These are phyloP conservation scores for Percopsis transmontana DNA, from an alignment of 2,113 vertebrate genomes.

Conservation along the genomic window DNA sequence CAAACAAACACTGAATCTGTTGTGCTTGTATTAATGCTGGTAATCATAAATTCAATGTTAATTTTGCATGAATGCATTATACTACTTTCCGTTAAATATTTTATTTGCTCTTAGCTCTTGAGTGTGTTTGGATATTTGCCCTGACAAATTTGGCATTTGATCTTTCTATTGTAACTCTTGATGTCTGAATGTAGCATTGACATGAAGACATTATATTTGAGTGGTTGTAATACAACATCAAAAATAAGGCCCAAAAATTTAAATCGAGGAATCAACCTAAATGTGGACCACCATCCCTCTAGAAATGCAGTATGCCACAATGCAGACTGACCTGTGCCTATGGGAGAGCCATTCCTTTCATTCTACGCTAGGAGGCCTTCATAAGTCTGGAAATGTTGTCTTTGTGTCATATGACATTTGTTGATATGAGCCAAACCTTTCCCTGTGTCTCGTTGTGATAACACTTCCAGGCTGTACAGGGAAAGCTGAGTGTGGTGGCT, in stretches of 20 bases:
- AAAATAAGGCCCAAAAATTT: no score
- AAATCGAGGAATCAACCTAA: no score
- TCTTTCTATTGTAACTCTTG: not conserved
- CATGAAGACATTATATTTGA: slow-evolving; percentile 16
- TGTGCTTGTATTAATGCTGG: no score
- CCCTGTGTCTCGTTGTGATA: slow-evolving; percentile 58
- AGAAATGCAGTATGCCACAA: slow-evolving; percentile 24
- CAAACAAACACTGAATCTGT: no score
- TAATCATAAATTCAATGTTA: no score
- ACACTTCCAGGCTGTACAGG: slow-evolving; percentile 50
- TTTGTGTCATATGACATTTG: slow-evolving; percentile 66
- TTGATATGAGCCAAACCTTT: slow-evolving; percentile 69
- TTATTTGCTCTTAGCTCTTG: not conserved
- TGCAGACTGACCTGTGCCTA: slow-evolving; percentile 2
- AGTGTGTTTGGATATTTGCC: not conserved
- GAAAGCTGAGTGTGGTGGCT: slow-evolving; percentile 27
- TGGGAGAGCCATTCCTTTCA: slow-evolving; percentile 7
- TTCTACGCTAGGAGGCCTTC: slow-evolving; percentile 39
- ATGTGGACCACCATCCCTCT: slow-evolving; percentile 55
- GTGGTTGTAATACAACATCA: no score
- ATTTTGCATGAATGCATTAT: no score
- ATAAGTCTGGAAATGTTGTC: slow-evolving; percentile 58
- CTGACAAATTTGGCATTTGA: not conserved
- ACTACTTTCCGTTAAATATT: not conserved
- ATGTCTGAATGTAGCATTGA: slow-evolving; percentile 3